Conservation (phyloP, 2,113 vertebrate genomes). For the Tautogolabrus adspersus region DNA sequence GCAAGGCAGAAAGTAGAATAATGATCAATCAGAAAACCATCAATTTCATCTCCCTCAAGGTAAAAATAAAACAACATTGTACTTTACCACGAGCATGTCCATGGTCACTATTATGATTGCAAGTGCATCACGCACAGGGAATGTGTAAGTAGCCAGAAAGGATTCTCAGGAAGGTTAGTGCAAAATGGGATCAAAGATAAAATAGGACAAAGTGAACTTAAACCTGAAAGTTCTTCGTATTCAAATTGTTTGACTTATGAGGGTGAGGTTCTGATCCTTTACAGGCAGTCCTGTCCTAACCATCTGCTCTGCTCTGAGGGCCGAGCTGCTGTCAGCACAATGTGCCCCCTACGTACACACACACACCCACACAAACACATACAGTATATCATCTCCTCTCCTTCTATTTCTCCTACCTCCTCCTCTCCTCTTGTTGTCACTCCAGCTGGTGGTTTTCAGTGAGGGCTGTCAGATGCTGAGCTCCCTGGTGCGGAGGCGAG, state of each 20-base stretch:
- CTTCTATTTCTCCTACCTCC: conserved; percentile 1
- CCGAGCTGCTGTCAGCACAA: conserved; percentile 65
- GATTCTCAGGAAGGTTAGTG: not conserved
- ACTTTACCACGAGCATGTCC: too few relatives aligned
- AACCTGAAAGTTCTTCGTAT: conserved; percentile 33
- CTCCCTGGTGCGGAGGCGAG: conserved; percentile 72
- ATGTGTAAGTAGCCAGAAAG: not conserved
- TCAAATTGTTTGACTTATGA: conserved; percentile 46
- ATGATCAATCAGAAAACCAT: too few relatives aligned
- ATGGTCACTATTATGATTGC: too few relatives aligned
- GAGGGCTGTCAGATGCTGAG: conserved; percentile 70
- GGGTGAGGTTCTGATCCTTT: conserved; percentile 55
- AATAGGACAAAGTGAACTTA: conserved; percentile 28
- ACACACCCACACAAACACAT: not conserved
- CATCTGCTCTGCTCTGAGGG: conserved; percentile 72
- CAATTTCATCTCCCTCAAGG: too few relatives aligned
- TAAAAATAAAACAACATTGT: too few relatives aligned
- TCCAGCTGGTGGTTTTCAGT: conserved; percentile 74
- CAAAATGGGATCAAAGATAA: not conserved
- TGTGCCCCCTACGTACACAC: conserved; percentile 56
- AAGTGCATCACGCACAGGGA: not conserved
- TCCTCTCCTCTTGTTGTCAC: conserved; percentile 61
- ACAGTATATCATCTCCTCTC: conserved; percentile 7
- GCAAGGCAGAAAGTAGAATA: too few relatives aligned
- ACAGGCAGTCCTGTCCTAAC: conserved; percentile 60